Conservation (phyloP, 2,888 invertebrate genomes). For the Cremastinae sp. region DNA sequence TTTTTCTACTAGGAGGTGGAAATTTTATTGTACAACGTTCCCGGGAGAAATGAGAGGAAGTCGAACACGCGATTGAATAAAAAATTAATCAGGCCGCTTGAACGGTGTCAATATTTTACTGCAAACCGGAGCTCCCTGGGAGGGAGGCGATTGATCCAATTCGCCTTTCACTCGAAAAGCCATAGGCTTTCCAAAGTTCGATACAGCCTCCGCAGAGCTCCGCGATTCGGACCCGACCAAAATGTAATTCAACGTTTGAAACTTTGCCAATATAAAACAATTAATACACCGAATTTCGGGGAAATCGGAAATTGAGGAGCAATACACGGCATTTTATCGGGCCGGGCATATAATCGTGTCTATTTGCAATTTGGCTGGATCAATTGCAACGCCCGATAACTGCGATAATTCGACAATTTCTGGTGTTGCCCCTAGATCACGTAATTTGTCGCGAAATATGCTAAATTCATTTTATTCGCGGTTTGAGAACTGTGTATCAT, state of each 20-base stretch:
- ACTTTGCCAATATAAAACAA: slow-evolving; percentile 69
- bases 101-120: background rate
- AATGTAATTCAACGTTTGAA: slow-evolving; percentile 62
- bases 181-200: slow-evolving; percentile 1
- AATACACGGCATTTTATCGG: slow-evolving; percentile 9
- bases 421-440: background rate
- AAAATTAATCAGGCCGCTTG: slow-evolving; percentile 7
- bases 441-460: background rate
- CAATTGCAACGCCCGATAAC: too few species aligned
- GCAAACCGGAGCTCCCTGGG: background rate
- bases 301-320: slow-evolving; percentile 43
- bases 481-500: slow-evolving; percentile 11
- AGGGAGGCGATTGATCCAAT: slow-evolving; percentile 20
- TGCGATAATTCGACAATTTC: slow-evolving; percentile 14
- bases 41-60: background rate
- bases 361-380: too few species aligned
- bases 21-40: background rate
- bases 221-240: background rate
- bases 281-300: slow-evolving; percentile 62
- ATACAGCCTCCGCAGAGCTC: slow-evolving; percentile 8
- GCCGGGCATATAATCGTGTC: slow-evolving; percentile 19
- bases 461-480: slow-evolving; percentile 11
- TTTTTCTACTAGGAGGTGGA: background rate
- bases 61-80: background rate
- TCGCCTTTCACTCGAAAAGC: slow-evolving; percentile 28